Base-by-base conservation (phyloP, 2,888 invertebrate species). In the Spialia ferax region DNA sequence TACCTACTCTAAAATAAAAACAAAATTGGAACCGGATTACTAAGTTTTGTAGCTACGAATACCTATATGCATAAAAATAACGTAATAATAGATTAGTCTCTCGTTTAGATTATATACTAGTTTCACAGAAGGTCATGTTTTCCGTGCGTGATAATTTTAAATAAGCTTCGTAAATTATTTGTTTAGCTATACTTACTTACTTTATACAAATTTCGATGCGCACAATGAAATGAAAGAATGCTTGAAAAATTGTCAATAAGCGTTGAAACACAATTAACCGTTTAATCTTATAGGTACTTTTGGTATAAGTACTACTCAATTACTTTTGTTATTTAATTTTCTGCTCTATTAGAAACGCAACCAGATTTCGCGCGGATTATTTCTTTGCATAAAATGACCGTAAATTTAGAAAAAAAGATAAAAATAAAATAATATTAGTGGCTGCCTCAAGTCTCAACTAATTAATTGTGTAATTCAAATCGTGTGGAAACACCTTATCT, bases 91-190 rank as follows among this genome's bases (percentile, higher is more conserved):
- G n/a, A n/a, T n/a, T n/a, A 38, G 38, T n/a, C 13, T 38, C 38
- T 2, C 38, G n/a, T 38, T 38, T 38, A 38, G 38, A 35, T 35
- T 35, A 35, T 7, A 38, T 38, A 38, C n/a, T 38, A 38, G 38
- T 38, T 38, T n/a, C 38, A 38, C n/a, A 38, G 38, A n/a, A 38
- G 38, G 38, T 38, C 38, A 38, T 38, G n/a, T 38, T 38, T 38
- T n/a, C n/a, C 13, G n/a, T n/a, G 13, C 38, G 38, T 38, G 38
- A n/a, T 38, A 38, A 38, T n/a, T 38, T 38, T 38, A 13, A 38
- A 38, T 38, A 38, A 38, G n/a, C 38, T 38, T 38, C n/a, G 13
- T 38, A n/a, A 38, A 13, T 38, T 38, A 4, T 38, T 38, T n/a
- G 13, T 38, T n/a, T 1, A 35, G 0, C 29, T 35, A 10, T 11